phyloP scores from a whole-genome alignment of 1,140 invertebrate genomes.

The Scaptomyza pallida region DNA sequence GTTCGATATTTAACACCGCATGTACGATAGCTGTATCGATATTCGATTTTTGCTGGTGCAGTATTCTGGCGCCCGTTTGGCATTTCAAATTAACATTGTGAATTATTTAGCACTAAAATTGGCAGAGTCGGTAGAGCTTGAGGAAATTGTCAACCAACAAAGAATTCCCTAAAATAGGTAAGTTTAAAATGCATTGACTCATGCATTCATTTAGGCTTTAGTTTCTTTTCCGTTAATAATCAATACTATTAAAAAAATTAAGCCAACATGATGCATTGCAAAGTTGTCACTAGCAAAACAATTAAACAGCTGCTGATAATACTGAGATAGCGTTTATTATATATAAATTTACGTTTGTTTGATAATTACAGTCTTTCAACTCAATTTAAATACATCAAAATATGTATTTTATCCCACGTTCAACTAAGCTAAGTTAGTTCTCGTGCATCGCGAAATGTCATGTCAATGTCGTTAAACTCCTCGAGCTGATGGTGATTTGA shows the following conservation, averaged over 20 bases:
- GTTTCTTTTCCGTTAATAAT: too few species aligned
- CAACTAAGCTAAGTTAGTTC: neutral
- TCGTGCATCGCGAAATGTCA: constrained; percentile 25
- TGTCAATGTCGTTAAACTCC: constrained; percentile 48
- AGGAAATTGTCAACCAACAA: neutral
- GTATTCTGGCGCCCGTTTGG: neutral
- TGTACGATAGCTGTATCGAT: neutral
- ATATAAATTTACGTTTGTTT: neutral
- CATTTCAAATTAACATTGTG: neutral
- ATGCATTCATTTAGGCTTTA: too few species aligned
- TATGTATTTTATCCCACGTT: neutral
- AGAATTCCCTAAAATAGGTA: too few species aligned
- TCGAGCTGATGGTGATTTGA: constrained; percentile 29
- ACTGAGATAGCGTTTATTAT: neutral
- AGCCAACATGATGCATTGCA: too few species aligned
- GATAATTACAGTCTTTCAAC: constrained; percentile 19
- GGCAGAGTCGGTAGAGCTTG: neutral
- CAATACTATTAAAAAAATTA: too few species aligned
- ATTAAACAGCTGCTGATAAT: neutral
- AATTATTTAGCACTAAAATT: neutral
- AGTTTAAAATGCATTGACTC: neutral
- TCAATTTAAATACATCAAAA: neutral
- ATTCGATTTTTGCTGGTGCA: neutral
- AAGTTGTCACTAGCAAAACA: too few species aligned
- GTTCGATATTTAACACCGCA: constrained; percentile 3